phyloP scores from a whole-genome alignment of 2,888 invertebrate genomes.

The Andrena minutula region DNA sequence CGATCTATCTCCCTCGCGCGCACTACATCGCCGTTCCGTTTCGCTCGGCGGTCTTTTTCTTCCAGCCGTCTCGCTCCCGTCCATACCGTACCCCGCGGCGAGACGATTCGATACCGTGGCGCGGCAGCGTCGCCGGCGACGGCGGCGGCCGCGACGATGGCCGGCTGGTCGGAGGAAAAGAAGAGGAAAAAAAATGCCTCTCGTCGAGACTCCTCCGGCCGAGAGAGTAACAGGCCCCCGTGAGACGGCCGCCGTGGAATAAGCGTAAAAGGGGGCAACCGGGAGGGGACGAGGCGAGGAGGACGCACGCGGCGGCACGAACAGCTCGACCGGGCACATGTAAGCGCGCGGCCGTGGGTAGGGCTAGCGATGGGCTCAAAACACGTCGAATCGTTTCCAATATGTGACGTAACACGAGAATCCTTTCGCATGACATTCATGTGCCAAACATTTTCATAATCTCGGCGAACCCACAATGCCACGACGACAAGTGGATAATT shows the following conservation, averaged over 20 bases:
- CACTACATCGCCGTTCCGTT: constrained; percentile 20
- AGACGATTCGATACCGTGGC: constrained; percentile 75
- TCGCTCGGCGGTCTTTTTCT: constrained; percentile 29
- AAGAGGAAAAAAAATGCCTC: constrained; percentile 67
- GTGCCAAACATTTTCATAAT: too few relatives aligned
- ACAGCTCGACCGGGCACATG: constrained; percentile 55
- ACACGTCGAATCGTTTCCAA: background rate
- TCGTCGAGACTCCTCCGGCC: constrained; percentile 39
- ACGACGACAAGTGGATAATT: too few relatives aligned
- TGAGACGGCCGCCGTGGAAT: constrained; percentile 73
- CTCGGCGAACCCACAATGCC: too few relatives aligned
- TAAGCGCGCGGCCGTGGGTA: constrained; percentile 67
- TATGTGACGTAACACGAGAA: background rate
- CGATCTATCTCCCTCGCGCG: constrained; percentile 33
- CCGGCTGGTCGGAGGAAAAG: constrained; percentile 65
- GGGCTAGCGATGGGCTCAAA: constrained; percentile 54
- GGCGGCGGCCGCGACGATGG: constrained; percentile 50
- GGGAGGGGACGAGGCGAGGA: constrained; percentile 30
- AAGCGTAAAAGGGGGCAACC: constrained; percentile 55
- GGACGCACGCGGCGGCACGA: constrained; percentile 54
- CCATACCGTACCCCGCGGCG: constrained; percentile 54
- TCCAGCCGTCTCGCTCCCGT: constrained; percentile 35
- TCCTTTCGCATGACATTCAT: too few relatives aligned
- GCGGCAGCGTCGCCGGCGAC: constrained; percentile 60
- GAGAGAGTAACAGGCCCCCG: constrained; percentile 81